Percentiles rank a stretch among this genome's conserved stretches.
Evolutionary conservation across 2,113 vertebrate genomes (phyloP).

Genomic region (Opisthocomus hoazin): DNA sequence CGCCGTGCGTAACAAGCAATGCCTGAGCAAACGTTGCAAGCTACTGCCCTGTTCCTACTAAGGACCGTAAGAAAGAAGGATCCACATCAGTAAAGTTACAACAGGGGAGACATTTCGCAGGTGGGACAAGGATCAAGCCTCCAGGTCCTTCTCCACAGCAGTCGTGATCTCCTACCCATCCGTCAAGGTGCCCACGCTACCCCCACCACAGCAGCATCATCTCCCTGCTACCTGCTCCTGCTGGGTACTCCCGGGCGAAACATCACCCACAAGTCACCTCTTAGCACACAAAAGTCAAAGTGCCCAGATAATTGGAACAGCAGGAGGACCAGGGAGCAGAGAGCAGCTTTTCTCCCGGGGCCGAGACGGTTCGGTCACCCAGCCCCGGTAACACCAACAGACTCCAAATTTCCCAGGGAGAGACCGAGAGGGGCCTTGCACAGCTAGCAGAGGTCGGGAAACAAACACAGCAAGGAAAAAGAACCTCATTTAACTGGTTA

Average conservation of each 20-base stretch:
- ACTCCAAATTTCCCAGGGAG: too few relatives aligned
- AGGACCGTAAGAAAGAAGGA: neutral
- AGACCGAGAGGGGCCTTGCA: neutral
- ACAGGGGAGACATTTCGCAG: neutral
- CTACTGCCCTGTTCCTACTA: too few relatives aligned
- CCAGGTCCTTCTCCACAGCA: neutral
- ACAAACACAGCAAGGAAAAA: neutral
- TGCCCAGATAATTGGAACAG: too few relatives aligned
- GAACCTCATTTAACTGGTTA: neutral
- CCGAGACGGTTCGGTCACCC: rapidly evolving
- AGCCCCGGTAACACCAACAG: neutral
- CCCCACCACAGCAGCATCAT: neutral
- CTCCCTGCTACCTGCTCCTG: neutral
- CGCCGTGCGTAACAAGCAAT: rapidly evolving
- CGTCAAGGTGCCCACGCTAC: too few relatives aligned
- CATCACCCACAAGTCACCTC: too few relatives aligned
- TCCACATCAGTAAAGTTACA: neutral
- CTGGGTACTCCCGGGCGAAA: neutral
- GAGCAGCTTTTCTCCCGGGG: neutral
- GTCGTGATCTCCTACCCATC: neutral
- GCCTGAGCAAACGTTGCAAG: rapidly evolving
- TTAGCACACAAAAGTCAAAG: neutral
- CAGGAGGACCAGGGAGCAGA: rapidly evolving
- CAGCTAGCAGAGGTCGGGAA: neutral
- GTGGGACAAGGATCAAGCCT: neutral